Conservation (phyloP, 1,140 invertebrate genomes). For the Lamellibrachia luymesi region DNA sequence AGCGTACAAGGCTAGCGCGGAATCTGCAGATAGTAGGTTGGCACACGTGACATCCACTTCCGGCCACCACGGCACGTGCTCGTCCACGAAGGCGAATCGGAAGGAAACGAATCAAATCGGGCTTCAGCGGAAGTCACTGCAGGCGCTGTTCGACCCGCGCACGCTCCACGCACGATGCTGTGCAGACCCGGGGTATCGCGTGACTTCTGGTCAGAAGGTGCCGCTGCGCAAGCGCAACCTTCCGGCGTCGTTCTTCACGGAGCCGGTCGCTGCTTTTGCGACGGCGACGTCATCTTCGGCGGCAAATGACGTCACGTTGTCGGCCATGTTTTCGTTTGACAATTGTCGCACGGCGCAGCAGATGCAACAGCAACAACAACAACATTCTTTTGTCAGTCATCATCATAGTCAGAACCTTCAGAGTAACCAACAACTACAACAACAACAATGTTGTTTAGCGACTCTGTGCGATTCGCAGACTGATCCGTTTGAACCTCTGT, state of each 20-base stretch:
- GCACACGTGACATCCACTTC: not conserved
- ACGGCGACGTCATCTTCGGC: not conserved
- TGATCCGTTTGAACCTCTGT: not conserved
- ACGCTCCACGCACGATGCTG: conserved; percentile 47
- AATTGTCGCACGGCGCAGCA: not conserved
- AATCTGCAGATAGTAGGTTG: conserved; percentile 12
- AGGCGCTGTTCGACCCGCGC: conserved; percentile 48
- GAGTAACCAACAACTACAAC: not conserved
- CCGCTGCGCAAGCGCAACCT: conserved; percentile 44
- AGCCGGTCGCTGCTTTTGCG: conserved; percentile 32
- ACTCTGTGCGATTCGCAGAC: conserved; percentile 13
- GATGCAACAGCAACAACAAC: not conserved
- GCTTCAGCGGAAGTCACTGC: conserved; percentile 47
- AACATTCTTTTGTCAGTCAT: conserved; percentile 6
- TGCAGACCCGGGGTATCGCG: conserved; percentile 30
- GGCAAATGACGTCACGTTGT: not conserved
- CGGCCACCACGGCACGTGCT: conserved; percentile 1
- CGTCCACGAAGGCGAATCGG: conserved; percentile 24
- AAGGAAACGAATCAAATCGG: conserved; percentile 42
- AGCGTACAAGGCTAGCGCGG: conserved; percentile 25
- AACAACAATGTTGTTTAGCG: not conserved
- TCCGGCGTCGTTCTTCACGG: conserved; percentile 47
- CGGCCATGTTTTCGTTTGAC: not conserved
- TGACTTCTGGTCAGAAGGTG: conserved; percentile 29
- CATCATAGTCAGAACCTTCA: not conserved